Conservation (phyloP, 2,113 vertebrate species). For the Leptocoma aspasia region DNA sequence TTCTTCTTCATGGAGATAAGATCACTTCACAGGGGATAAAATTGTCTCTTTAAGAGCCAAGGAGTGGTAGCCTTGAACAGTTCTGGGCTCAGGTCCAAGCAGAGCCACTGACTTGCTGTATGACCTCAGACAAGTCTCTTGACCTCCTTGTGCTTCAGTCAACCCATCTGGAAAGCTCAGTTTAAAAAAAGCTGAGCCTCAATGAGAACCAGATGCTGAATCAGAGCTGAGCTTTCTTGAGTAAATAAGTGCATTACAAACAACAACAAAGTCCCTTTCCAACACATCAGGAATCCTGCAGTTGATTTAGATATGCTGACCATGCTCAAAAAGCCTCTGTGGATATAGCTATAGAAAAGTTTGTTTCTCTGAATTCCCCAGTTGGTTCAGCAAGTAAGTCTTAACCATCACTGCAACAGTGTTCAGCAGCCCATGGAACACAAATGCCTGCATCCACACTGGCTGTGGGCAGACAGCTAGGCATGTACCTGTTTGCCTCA, state of each 20-base stretch:
- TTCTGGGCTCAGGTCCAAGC: constrained; percentile 60
- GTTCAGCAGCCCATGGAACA: neutral
- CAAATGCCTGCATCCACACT: neutral
- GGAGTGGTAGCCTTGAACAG: constrained; percentile 60
- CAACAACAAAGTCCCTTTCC: constrained; percentile 64
- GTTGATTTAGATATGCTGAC: constrained; percentile 64
- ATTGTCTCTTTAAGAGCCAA: constrained; percentile 63
- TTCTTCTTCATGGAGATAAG: constrained; percentile 38
- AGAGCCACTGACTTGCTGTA: constrained; percentile 66
- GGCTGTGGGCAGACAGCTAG: neutral
- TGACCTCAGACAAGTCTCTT: constrained; percentile 70
- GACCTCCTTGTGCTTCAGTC: constrained; percentile 65
- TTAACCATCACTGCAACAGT: neutral
- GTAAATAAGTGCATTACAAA: constrained; percentile 68
- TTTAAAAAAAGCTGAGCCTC: constrained; percentile 63
- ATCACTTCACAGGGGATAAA: constrained; percentile 56
- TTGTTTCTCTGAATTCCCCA: neutral
- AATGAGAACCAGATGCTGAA: constrained; percentile 68
- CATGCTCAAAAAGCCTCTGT: constrained; percentile 33
- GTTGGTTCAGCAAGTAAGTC: neutral
- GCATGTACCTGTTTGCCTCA: neutral
- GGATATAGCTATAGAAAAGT: constrained; percentile 14
- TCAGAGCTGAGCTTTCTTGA: constrained; percentile 60
- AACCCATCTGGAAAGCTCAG: constrained; percentile 56
- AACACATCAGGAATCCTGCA: constrained; percentile 58